Conservation (phyloP, 2,113 vertebrate genomes). For the Rhinichthys klamathensis region DNA sequence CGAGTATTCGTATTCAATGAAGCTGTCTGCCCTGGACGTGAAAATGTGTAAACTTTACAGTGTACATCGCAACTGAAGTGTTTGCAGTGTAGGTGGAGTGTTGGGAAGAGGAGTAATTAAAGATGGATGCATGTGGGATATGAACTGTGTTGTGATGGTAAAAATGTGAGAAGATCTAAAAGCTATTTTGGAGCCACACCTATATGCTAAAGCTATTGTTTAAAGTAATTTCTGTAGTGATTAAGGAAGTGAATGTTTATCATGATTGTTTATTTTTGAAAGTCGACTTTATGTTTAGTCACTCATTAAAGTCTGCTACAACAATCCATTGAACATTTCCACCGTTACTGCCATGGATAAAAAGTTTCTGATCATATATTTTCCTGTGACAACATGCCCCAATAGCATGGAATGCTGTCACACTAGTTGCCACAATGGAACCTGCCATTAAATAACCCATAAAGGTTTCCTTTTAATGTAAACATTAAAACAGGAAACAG, state of each 20-base stretch:
- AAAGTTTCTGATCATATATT: background rate
- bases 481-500: background rate
- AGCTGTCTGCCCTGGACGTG: background rate
- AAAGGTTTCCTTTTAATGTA: background rate
- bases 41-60: background rate
- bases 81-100: constrained; percentile 29
- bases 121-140: constrained; percentile 50
- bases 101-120: constrained; percentile 51
- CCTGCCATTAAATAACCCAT: background rate
- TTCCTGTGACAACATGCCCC: background rate
- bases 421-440: background rate
- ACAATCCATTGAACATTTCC: background rate
- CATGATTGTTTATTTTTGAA: background rate
- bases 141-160: constrained; percentile 12
- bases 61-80: background rate
- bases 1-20: background rate
- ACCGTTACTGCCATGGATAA: background rate
- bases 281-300: background rate
- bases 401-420: background rate
- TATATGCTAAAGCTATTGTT: background rate
- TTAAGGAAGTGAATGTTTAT: background rate
- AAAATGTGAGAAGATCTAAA: background rate
- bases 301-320: background rate
- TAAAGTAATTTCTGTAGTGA: background rate
- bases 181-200: background rate